Evolutionary conservation across 2,888 invertebrate genomes (phyloP), one percentile per base, ranked within the genome.

Genomic region (Autographa pulchrina): DNA sequence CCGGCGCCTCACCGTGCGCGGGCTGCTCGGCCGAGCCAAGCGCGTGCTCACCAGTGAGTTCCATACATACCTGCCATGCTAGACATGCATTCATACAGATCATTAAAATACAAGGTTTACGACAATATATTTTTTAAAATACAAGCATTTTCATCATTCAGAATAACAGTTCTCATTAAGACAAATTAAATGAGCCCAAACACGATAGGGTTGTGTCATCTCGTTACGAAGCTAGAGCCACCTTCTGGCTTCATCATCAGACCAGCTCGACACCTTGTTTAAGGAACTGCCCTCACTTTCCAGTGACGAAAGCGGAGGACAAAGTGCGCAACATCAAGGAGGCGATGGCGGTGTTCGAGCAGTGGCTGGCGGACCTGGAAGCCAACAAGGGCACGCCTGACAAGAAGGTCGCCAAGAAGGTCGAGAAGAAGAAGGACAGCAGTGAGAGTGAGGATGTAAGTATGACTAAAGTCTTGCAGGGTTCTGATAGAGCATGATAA

Each of bases 291-390:
- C 25, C 25, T 25, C 25, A 25, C 25, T 3, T 25, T 25, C n/a
- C 92, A 96, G 97, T 97, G 91, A 97, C 97, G 62, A 97, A 97
- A 86, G 97, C 97, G 43, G 97, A 96, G 85, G 97, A 97, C 31
- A 97, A 97, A 87, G 93, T 97, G 71, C 96, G 96, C 86, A 97
- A 97, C 85, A 96, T 97, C 71, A 96, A 96, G 81, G 97, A 97
- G 85, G 97, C 97, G 0, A 96, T 97, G 90, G 96, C 96, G 58
- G 96, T 97, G 31, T 97, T 97, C 85, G 97, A 97, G 89, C 93
- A 96, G 69, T 97, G 97, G 97, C 92, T 97, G 66, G 95, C 95
- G 5, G 96, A 96, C 31, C 94, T 96, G 3, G 93, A 94, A 48
- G 88, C 90, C 73, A 89, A 87, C 73, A 94, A 94, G 71, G 91